These are phyloP conservation scores for Lissonota sp. DNA, from an alignment of 2,888 invertebrate genomes.

Conservation along the genomic window DNA sequence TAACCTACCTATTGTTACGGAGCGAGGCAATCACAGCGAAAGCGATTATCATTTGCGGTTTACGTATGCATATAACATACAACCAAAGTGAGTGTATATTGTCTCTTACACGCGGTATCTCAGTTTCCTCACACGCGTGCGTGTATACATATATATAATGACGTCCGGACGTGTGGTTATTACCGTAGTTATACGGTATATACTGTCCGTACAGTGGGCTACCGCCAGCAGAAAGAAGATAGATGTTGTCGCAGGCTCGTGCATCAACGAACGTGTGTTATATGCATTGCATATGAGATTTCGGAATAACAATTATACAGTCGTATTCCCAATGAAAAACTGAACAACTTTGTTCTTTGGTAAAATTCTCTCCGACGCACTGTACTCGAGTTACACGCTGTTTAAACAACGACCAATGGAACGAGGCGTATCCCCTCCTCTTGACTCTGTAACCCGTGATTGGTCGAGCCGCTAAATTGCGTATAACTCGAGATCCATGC, in stretches of 20 bases:
- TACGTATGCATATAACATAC: not conserved
- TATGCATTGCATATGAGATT: too few species aligned
- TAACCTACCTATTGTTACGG: constrained; percentile 35
- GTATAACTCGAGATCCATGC: too few species aligned
- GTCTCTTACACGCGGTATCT: constrained; percentile 15
- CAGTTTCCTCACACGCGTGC: not conserved
- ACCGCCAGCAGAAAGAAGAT: constrained; percentile 20
- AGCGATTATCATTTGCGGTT: constrained; percentile 53
- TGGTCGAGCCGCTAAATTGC: too few species aligned
- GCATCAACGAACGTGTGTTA: constrained; percentile 1
- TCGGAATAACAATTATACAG: too few species aligned
- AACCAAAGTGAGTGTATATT: constrained; percentile 2
- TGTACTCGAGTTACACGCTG: too few species aligned
- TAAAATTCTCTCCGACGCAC: too few species aligned
- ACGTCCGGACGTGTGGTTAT: constrained; percentile 5
- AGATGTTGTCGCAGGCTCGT: constrained; percentile 48
- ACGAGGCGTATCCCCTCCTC: too few species aligned
- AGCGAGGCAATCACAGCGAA: constrained; percentile 49
- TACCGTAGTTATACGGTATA: constrained; percentile 1
- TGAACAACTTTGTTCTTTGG: too few species aligned
- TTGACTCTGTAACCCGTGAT: too few species aligned
- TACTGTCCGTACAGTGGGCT: not conserved
- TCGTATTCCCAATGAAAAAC: too few species aligned
- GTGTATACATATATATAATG: not conserved
- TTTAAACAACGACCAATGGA: too few species aligned